Conservation (phyloP, 2,888 invertebrate genomes). For the Andrena praecox region DNA sequence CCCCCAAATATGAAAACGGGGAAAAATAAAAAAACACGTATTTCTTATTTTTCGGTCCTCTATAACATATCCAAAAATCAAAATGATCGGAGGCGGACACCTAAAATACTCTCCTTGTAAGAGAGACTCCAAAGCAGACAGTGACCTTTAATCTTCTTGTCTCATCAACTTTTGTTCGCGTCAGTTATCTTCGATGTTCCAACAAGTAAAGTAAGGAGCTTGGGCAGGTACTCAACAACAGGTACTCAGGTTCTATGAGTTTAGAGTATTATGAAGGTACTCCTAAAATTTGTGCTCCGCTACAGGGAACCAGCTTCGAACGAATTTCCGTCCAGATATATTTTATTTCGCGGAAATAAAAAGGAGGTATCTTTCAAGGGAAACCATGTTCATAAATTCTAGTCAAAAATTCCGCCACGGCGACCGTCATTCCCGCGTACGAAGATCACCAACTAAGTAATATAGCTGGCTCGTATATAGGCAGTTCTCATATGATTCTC, state of each 20-base stretch:
- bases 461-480: slow-evolving; percentile 47
- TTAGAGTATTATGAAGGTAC: slow-evolving; percentile 4
- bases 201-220: not conserved
- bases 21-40: too few species aligned
- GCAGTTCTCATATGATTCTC: slow-evolving; percentile 52
- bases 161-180: not conserved
- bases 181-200: not conserved
- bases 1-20: too few species aligned
- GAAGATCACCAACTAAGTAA: slow-evolving; percentile 52
- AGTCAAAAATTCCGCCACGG: not conserved
- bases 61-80: too few species aligned
- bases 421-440: slow-evolving; percentile 6
- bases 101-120: too few species aligned
- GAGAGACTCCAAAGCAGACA: not conserved
- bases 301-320: not conserved
- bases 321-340: not conserved
- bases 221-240: slow-evolving; percentile 5
- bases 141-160: slow-evolving; percentile 5
- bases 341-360: too few species aligned
- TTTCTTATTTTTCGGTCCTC: too few species aligned
- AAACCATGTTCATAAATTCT: too few species aligned
- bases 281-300: not conserved
- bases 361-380: too few species aligned
- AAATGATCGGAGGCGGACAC: too few species aligned
- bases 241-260: not conserved